Evolutionary conservation across 1,140 invertebrate species (phyloP).

Genomic region (Drosophila pandora): DNA sequence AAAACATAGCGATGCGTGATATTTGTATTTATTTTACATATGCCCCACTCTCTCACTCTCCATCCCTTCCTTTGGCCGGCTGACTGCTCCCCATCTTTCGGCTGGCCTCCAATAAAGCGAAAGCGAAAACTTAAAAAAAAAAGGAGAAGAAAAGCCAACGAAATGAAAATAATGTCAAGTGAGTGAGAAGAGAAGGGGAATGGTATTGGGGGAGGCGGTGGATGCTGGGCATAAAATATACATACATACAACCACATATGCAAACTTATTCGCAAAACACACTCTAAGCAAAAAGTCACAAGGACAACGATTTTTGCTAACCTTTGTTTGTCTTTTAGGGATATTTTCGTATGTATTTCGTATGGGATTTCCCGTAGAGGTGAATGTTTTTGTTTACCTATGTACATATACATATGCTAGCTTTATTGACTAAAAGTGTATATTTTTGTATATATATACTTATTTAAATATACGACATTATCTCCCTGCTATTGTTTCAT

Average conservation of each 20-base stretch:
- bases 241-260: conserved; percentile 16
- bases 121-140: conserved; percentile 44
- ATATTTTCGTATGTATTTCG: conserved; percentile 3
- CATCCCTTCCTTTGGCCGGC: not conserved
- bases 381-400: conserved; percentile 43
- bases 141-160: conserved; percentile 8
- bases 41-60: not conserved
- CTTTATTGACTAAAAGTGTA: conserved; percentile 58
- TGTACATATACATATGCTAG: conserved; percentile 60
- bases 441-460: conserved; percentile 22
- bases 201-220: not conserved
- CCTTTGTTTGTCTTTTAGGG: conserved; percentile 44
- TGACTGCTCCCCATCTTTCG: too few relatives aligned
- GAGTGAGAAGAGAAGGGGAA: not conserved
- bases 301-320: conserved; percentile 44
- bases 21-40: conserved; percentile 67
- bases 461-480: not conserved
- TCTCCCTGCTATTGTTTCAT: not conserved
- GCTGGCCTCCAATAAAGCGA: conserved; percentile 5
- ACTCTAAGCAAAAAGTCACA: conserved; percentile 59
- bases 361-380: conserved; percentile 32
- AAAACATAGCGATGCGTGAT: conserved; percentile 70
- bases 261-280: conserved; percentile 34
- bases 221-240: conserved; percentile 20
- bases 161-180: conserved; percentile 67